phyloP scores from a whole-genome alignment of 2,888 invertebrate species.

The Rotaria macrura region DNA sequence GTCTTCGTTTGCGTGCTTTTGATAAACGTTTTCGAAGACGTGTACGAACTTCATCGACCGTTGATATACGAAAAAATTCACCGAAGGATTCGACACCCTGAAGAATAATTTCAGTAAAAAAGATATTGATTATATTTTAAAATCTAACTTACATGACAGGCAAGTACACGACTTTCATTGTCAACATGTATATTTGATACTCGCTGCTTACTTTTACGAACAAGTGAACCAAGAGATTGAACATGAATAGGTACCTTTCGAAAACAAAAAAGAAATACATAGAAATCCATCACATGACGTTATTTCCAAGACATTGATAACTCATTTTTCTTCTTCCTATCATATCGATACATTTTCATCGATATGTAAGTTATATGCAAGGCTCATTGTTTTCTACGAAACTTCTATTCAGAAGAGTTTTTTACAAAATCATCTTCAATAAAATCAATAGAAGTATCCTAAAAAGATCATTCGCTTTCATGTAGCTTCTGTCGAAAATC shows the following conservation, averaged over 20 bases:
- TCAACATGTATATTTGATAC: conserved; percentile 39
- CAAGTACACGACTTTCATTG: conserved; percentile 40
- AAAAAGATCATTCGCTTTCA: no score
- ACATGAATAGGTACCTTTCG: background rate
- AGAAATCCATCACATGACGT: no score
- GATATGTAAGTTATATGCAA: no score
- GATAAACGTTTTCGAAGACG: conserved; percentile 6
- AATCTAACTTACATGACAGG: background rate
- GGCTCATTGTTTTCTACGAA: no score
- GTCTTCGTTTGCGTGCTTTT: conserved; percentile 16
- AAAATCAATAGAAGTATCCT: no score
- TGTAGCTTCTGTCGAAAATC: no score
- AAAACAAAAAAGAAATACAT: background rate
- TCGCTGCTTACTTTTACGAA: conserved; percentile 31
- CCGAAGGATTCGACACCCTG: background rate
- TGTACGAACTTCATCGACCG: background rate
- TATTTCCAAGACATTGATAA: no score
- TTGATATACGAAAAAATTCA: conserved; percentile 10
- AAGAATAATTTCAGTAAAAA: background rate
- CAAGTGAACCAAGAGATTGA: conserved; percentile 2
- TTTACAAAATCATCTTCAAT: no score
- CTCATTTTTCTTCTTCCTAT: no score
- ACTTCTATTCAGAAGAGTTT: no score
- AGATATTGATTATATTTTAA: background rate
- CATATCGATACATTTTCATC: no score